Evolutionary conservation across 2,113 vertebrate species (phyloP), one percentile per base, ranked within the genome.

Genomic region (Gallinago undulata): DNA sequence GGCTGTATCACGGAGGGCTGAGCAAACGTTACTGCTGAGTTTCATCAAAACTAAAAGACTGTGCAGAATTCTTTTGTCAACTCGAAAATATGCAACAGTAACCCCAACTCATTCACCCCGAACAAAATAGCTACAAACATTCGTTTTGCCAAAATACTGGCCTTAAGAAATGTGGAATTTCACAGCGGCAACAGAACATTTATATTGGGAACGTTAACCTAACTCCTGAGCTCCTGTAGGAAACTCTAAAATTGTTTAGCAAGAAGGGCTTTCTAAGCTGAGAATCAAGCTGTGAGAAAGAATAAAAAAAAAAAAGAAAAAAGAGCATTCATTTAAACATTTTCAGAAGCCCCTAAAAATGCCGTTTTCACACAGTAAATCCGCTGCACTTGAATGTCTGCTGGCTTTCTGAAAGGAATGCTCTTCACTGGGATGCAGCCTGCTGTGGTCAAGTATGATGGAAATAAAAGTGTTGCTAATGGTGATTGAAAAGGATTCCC

Each of bases 361-460:
- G 97, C 73, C 33, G 74, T 99, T 98, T 98, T 99, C 98, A 98
- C 97, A 98, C 98, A 97, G 97, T 98, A 98, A 98, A 98, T 98
- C 97, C 97, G 78, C 78, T 81, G 97, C 98, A 89, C 97, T 97
- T 98, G 98, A 98, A 98, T 91, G 91, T 90, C 97, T 93, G 91
- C 93, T 98, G 97, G 96, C 93, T 97, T 93, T 98, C 97, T 98
- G 98, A 98, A 97, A 98, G 89, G 97, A 98, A 94, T 97, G 97
- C 94, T 97, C 91, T 94, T 87, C 96, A 73, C 92, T 85, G 87
- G 97, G 74, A 97, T 98, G 95, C 92, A 97, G 90, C 81, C 95
- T 96, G 95, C 97, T 96, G 95, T 87, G 96, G 98, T 98, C 97
- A 98, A 98, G 97, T 96, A 97, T 98, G 97, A 97, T 96, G 91